phyloP scores from a whole-genome alignment of 2,113 vertebrate species.

The Phodopus roborovskii region DNA sequence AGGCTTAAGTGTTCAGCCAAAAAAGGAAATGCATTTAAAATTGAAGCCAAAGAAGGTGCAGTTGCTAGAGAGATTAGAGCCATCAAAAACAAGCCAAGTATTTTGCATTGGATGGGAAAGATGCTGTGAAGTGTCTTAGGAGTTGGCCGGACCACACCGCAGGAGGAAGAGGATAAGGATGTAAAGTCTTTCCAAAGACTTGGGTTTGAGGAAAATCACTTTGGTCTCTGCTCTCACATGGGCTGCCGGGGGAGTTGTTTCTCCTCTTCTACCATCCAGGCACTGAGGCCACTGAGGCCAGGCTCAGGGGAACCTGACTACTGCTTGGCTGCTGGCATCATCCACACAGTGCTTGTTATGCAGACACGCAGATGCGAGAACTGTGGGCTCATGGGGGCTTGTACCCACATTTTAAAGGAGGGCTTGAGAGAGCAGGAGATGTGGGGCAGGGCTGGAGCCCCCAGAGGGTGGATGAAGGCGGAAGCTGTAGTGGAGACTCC shows the following conservation, averaged over 20 bases:
- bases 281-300: neutral
- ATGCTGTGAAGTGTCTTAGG: neutral
- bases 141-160: neutral
- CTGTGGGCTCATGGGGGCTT: neutral
- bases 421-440: neutral
- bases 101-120: neutral
- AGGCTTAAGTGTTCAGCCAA: neutral
- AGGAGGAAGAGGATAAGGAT: accelerated
- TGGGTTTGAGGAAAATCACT: neutral
- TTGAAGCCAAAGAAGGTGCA: neutral
- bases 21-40: neutral
- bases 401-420: neutral
- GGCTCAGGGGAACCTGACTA: neutral
- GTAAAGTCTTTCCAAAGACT: neutral
- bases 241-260: neutral
- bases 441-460: neutral
- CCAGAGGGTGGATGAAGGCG: neutral
- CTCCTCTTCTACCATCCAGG: neutral
- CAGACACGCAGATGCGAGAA: too few relatives aligned
- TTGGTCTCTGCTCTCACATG: neutral
- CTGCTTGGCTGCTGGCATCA: neutral
- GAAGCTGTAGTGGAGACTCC: neutral
- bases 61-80: neutral
- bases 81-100: neutral
- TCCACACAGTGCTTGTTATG: too few relatives aligned